Base-by-base conservation (phyloP, 2,888 invertebrate genomes). In the Hydroisotoma schaefferi region DNA sequence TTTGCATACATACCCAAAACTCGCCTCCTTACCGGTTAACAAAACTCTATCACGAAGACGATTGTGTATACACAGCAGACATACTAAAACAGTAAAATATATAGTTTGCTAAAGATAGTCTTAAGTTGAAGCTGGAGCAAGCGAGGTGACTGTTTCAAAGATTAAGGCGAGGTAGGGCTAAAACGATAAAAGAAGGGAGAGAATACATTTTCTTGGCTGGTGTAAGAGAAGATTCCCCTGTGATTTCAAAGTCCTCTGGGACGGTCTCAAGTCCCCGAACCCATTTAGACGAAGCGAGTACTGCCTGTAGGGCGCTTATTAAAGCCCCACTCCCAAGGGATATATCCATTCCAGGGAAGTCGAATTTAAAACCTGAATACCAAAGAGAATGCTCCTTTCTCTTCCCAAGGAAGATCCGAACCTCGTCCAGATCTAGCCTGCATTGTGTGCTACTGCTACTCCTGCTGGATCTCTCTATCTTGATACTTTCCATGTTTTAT, bases 291-390 rank as follows among this genome's bases (percentile, higher is more conserved):
- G 63, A 65, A 70, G 68, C 68, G 65, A 68, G 68, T 64, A 67
- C 66, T 70, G 70, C 71, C 71, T 71, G 68, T 65, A 67, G 69
- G 69, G 68, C 69, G 68, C 71, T 69, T 71, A 71, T 71, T 71
- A 71, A 68, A 69, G 71, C 68, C 63, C 61, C 61, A 59, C 63
- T 69, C 71, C 71, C 71, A 57, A 52, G 71, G 67, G 71, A 67
- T 65, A 66, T 70, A 70, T 70, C 70, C 67, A 70, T 70, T 70
- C 68, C 67, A 62, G 64, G 65, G 67, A 66, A 67, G 69, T 67
- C 69, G 69, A 71, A 71, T 71, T 71, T 71, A 71, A 71, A 71
- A 71, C 70, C 67, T 67, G 67, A 64, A 67, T 68, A 68, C 67
- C 66, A 70, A 70, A 70, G 68, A 67, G 70, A 70, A 70, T 70